Base-by-base conservation (phyloP, 2,888 invertebrate species). In the Falcaria lacertinaria region DNA sequence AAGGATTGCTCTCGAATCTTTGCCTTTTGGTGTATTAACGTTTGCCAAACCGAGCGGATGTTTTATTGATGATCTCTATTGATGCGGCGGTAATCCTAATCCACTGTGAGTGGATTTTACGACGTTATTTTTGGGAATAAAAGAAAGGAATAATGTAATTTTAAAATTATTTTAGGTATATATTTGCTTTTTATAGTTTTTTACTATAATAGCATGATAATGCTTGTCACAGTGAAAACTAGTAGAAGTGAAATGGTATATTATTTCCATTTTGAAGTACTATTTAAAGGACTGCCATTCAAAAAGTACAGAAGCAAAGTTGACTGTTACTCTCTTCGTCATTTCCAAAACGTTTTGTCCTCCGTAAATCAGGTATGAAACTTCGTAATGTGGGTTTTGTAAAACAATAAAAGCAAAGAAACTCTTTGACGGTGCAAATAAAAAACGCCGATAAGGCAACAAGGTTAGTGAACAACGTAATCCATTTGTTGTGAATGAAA, bases 401-500 rank as follows among this genome's bases (percentile, higher is more conserved):
- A 52, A 52, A 55, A 56, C 49, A 51, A 54, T 49, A 56, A 52
- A 59, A 60, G 48, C 54, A 51, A 50, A 50, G 39, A 45, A 47
- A 45, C 50, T 54, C 62, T 63, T 64, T 57, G 56, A 62, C 54
- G 53, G 57, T 49, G 56, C 54, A 69, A 72, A 74, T 74, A 75
- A 76, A 36, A 75, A 73, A 69, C 65, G 60, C 57, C 64, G 64
- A 74, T 71, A 74, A 73, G 70, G 64, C 69, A 74, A 77, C 77
- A 74, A 74, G 74, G 68, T 75, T 76, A 71, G 70, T 69, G 70
- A 78, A 80, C 73, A 74, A 69, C 70, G 71, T 84, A 84, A 86
- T 86, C 82, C 82, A 81, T 82, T 86, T 87, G 87, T 80, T 71
- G 74, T 57, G 74, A 80, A 83, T 81, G 77, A 84, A 87, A 87